Evolutionary conservation across 2,797 vertebrate genomes (phyloP).

Genomic region (Distichodus sexfasciatus): DNA sequence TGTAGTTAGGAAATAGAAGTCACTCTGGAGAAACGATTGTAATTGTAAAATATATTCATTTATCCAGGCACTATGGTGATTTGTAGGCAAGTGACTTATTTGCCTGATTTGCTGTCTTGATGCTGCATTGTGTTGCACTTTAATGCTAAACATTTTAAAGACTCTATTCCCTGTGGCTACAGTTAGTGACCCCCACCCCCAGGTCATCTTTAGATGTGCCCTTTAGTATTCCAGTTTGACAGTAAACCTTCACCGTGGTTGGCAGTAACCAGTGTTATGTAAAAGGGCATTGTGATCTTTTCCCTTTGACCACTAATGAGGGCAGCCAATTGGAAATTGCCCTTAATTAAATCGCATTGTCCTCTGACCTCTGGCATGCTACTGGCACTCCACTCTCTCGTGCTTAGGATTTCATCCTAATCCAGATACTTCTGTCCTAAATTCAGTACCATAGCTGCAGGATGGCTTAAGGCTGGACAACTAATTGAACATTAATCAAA

Average conservation of each 20-base stretch:
- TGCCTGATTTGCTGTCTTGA: not conserved
- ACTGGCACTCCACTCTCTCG: slow-evolving; percentile 31
- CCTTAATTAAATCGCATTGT: slow-evolving; percentile 60
- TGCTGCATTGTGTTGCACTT: not conserved
- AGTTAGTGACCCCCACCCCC: not conserved
- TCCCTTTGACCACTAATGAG: slow-evolving; percentile 64
- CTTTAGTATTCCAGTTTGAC: slow-evolving; percentile 18
- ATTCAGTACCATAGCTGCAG: too few species aligned
- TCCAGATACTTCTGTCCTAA: slow-evolving; percentile 42
- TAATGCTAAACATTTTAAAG: not conserved
- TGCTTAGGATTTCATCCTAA: slow-evolving; percentile 2
- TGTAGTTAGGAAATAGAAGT: too few species aligned
- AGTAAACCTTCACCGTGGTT: slow-evolving; percentile 45
- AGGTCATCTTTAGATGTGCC: slow-evolving; percentile 14
- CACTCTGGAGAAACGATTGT: not conserved
- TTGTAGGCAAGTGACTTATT: too few species aligned
- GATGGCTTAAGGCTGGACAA: too few species aligned
- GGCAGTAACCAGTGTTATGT: slow-evolving; percentile 55
- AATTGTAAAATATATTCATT: not conserved
- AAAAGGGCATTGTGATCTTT: slow-evolving; percentile 60
- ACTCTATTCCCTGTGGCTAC: not conserved
- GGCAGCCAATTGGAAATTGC: slow-evolving; percentile 52
- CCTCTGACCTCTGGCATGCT: slow-evolving; percentile 35
- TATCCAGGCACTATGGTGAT: too few species aligned
- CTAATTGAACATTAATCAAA: too few species aligned